A percentile compares a stretch with the other conserved stretches of the same genome.
phyloP scores from a whole-genome alignment of 2,113 vertebrate species.

The Leucosticte australis region DNA sequence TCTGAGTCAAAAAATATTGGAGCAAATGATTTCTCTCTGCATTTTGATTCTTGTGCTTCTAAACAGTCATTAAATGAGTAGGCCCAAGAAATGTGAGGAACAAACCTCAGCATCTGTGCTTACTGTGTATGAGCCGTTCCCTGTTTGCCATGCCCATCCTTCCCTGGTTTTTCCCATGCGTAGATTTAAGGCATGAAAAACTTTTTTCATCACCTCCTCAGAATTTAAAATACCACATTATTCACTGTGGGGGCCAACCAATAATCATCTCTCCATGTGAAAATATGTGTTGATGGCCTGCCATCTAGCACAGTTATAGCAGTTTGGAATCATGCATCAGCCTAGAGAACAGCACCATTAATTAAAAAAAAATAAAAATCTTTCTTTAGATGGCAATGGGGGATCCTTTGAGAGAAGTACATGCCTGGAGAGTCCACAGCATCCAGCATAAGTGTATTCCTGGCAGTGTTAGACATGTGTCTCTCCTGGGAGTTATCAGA shows the following conservation, averaged over 20 bases:
- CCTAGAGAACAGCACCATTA: background rate
- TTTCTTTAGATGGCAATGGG: background rate
- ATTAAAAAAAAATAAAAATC: background rate
- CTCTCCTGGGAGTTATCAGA: background rate
- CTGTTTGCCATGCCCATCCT: background rate
- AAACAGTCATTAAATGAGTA: background rate
- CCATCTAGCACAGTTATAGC: background rate
- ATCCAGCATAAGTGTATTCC: background rate
- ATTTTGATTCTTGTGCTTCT: background rate
- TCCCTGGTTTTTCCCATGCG: background rate
- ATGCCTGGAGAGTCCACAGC: background rate
- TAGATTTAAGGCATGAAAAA: background rate
- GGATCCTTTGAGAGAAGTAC: background rate
- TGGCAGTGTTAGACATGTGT: accelerated
- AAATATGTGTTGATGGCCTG: background rate
- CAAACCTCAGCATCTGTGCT: background rate
- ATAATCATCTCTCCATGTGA: background rate
- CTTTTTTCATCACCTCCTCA: background rate
- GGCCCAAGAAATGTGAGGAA: background rate
- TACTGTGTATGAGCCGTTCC: background rate
- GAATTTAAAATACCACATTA: background rate
- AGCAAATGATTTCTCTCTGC: background rate
- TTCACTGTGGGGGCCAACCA: background rate
- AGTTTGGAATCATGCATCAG: background rate
- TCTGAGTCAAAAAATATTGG: background rate